A percentile compares a stretch with the other conserved stretches of the same genome.
Conservation (phyloP, 2,797 vertebrate species). For the Trichosurus vulpecula region DNA sequence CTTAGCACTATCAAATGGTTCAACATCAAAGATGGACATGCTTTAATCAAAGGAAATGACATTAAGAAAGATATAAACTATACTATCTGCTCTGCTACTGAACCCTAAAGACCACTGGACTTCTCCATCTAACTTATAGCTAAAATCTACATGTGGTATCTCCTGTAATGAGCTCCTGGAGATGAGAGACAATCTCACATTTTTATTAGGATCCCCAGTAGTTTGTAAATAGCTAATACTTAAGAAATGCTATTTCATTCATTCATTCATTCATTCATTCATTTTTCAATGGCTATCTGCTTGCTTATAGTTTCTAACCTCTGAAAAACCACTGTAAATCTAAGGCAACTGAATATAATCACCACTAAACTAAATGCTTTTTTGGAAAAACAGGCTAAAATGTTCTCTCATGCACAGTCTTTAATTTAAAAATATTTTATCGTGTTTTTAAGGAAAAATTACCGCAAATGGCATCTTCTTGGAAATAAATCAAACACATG, state of each 20-base stretch:
- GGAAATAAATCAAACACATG: neutral
- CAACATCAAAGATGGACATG: neutral
- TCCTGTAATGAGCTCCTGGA: neutral
- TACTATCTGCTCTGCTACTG: neutral
- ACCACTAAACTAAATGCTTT: neutral
- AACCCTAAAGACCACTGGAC: neutral
- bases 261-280: neutral
- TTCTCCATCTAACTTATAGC: neutral
- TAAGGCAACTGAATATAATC: neutral
- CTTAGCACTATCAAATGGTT: neutral
- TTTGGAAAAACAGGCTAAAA: neutral
- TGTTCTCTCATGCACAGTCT: neutral
- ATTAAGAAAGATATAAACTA: neutral
- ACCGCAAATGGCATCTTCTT: neutral
- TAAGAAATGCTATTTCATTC: neutral
- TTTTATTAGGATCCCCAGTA: neutral
- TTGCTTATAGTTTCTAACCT: neutral
- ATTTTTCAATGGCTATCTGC: neutral
- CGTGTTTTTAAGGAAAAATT: neutral
- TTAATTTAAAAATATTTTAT: conserved; percentile 2
- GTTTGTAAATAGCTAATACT: neutral
- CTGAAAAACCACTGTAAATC: neutral
- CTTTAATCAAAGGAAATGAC: neutral
- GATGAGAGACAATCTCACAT: neutral
- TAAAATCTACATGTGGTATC: neutral